A percentile compares a stretch with the other conserved stretches of the same genome.
phyloP scores from a whole-genome alignment of 1,140 invertebrate species.

The Zaprionus nigranus region DNA sequence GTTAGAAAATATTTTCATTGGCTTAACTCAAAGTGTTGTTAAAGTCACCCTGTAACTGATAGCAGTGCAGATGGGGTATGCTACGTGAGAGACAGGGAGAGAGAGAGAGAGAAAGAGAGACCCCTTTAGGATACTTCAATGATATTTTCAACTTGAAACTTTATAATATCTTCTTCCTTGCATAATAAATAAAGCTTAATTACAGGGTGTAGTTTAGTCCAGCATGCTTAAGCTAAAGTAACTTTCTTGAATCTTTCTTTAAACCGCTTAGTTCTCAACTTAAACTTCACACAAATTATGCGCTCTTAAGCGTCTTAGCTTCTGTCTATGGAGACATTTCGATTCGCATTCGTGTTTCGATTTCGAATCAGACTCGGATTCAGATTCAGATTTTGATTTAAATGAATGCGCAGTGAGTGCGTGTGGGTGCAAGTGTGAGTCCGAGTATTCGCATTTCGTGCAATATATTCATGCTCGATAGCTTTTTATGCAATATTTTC shows the following conservation, averaged over 20 bases:
- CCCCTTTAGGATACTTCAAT: too few relatives aligned
- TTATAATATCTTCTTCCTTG: too few relatives aligned
- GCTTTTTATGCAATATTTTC: conserved; percentile 19
- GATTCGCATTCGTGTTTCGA: too few relatives aligned
- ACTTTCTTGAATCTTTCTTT: neutral
- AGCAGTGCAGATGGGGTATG: neutral
- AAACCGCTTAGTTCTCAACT: neutral
- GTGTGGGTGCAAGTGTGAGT: neutral
- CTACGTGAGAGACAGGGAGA: neutral
- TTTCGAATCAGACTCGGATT: neutral
- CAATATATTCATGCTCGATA: conserved; percentile 22
- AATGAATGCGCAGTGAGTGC: conserved; percentile 6
- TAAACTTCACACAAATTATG: conserved; percentile 24
- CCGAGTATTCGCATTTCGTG: neutral
- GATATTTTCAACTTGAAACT: too few relatives aligned
- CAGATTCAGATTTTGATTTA: conserved; percentile 11
- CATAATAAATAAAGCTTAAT: too few relatives aligned
- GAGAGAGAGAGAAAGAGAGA: neutral
- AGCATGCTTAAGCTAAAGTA: too few relatives aligned
- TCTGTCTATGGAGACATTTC: too few relatives aligned
- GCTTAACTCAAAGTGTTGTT: neutral
- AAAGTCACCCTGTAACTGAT: neutral
- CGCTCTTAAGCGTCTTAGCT: conserved; percentile 18
- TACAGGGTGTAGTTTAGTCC: too few relatives aligned
- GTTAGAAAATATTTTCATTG: conserved; percentile 2